Conservation (phyloP, 2,888 invertebrate genomes). For the Cryptus armator region DNA sequence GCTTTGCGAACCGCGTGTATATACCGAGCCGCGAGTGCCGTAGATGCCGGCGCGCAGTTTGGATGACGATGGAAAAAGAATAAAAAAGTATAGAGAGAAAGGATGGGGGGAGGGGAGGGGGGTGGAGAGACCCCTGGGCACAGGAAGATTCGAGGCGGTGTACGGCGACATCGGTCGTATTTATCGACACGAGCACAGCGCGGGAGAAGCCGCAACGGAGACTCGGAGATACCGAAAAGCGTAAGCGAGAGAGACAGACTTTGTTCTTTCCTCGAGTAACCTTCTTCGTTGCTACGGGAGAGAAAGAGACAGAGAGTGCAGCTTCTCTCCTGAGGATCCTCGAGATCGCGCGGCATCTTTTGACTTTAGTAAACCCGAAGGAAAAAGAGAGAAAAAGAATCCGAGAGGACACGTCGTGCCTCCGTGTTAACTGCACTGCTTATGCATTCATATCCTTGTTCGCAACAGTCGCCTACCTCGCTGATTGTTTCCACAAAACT, state of each 20-base stretch:
- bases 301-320: constrained; percentile 4
- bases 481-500: constrained; percentile 84
- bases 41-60: constrained; percentile 74
- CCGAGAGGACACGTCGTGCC: constrained; percentile 78
- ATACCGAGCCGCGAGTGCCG: constrained; percentile 69
- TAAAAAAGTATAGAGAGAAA: constrained; percentile 44
- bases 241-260: constrained; percentile 32
- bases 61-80: constrained; percentile 71
- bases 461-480: constrained; percentile 72
- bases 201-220: constrained; percentile 35
- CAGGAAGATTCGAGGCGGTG: constrained; percentile 62
- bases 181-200: constrained; percentile 77
- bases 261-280: constrained; percentile 45
- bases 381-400: constrained; percentile 33
- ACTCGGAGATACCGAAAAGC: constrained; percentile 51
- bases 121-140: constrained; percentile 8
- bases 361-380: constrained; percentile 77
- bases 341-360: constrained; percentile 79
- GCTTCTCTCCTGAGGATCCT: constrained; percentile 66
- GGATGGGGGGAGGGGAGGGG: not conserved
- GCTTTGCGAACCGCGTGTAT: constrained; percentile 20
- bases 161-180: constrained; percentile 79
- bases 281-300: constrained; percentile 45
- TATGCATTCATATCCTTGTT: constrained; percentile 84
- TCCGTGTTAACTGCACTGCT: constrained; percentile 82